These are phyloP conservation scores for Charanyca ferruginea DNA, from an alignment of 2,888 invertebrate species.

Conservation along the genomic window DNA sequence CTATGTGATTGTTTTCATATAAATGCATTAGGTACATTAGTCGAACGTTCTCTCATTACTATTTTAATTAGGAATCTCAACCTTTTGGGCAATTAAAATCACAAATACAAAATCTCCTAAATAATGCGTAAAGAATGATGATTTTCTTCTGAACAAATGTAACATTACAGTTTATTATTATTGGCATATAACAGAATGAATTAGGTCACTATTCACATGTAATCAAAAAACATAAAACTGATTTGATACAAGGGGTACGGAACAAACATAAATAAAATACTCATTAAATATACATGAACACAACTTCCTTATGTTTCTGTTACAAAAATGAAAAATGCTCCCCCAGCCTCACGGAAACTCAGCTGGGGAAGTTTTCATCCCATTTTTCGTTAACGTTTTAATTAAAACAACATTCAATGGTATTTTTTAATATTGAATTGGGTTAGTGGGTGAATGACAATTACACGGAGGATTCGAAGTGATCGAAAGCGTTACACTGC, in stretches of 20 bases:
- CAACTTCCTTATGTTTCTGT: background rate
- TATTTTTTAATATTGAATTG: background rate
- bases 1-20: too few relatives aligned
- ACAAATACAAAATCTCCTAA: too few relatives aligned
- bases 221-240: background rate
- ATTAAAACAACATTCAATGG: conserved; percentile 15
- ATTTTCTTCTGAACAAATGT: too few relatives aligned
- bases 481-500: background rate
- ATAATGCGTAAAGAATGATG: too few relatives aligned
- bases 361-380: background rate
- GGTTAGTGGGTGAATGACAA: background rate
- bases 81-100: too few relatives aligned
- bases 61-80: too few relatives aligned
- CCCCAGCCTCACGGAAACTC: background rate
- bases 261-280: conserved; percentile 6
- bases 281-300: conserved; percentile 4
- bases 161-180: too few relatives aligned
- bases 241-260: background rate
- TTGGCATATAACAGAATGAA: too few relatives aligned
- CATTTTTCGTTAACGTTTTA: conserved; percentile 11
- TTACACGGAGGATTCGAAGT: background rate
- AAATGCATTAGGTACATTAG: too few relatives aligned
- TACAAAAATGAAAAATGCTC: conserved; percentile 8
- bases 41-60: too few relatives aligned
- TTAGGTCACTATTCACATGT: background rate